Evolutionary conservation across 2,797 vertebrate species (phyloP).

Genomic region (Eulemur coronatus): DNA sequence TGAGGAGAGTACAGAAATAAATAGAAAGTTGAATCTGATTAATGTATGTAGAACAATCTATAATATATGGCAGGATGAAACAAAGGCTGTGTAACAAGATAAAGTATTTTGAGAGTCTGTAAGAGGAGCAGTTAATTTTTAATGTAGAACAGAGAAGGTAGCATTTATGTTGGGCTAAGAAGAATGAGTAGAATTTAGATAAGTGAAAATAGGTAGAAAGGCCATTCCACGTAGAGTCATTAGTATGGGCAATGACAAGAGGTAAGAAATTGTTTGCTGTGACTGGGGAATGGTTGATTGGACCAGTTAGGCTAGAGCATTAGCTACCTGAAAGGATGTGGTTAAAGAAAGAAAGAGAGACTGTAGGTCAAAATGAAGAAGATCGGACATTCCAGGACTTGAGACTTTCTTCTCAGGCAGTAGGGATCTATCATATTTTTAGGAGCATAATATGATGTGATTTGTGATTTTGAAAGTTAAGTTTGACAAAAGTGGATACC

Average conservation of each 20-base stretch:
- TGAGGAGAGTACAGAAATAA: slow-evolving; percentile 18
- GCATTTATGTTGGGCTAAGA: not conserved
- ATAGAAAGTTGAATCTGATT: not conserved
- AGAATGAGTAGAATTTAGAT: slow-evolving; percentile 12
- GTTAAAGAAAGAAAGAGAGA: not conserved
- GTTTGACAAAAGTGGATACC: not conserved
- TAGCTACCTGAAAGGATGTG: not conserved
- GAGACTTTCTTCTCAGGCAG: not conserved
- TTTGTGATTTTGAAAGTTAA: not conserved
- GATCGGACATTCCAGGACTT: not conserved
- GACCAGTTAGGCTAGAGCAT: not conserved
- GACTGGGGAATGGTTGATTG: not conserved
- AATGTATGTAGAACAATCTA: not conserved
- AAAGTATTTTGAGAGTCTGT: not conserved
- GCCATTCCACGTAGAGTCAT: not conserved
- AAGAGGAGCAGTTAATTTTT: not conserved
- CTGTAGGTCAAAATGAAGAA: not conserved
- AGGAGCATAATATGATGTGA: not conserved
- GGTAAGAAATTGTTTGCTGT: not conserved
- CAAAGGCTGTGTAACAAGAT: not conserved
- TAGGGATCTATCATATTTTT: not conserved
- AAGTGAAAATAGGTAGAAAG: not conserved
- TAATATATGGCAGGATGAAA: not conserved
- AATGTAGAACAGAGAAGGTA: not conserved
- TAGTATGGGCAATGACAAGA: not conserved